Evolutionary conservation across 2,888 invertebrate genomes (phyloP).

Genomic region (Andricus curvator): DNA sequence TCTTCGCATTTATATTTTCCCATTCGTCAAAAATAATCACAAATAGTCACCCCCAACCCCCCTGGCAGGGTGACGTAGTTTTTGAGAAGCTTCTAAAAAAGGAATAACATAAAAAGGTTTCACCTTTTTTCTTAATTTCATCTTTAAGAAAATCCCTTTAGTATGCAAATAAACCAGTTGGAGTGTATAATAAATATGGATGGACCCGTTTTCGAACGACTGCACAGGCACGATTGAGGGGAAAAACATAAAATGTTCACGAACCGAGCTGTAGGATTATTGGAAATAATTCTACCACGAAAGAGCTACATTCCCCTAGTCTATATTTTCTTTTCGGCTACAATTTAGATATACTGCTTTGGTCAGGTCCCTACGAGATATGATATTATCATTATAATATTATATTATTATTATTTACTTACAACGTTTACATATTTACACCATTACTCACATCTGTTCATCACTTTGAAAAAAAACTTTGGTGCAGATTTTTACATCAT

Average conservation of each 20-base stretch:
- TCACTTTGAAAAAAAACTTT: background rate
- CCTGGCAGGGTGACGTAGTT: no score
- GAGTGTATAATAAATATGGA: slow-evolving; percentile 46
- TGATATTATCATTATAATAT: background rate
- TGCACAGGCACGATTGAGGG: slow-evolving; percentile 58
- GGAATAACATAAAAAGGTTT: background rate
- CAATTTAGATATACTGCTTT: slow-evolving; percentile 48
- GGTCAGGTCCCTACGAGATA: slow-evolving; percentile 58
- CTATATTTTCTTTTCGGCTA: slow-evolving; percentile 2
- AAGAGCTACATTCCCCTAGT: slow-evolving; percentile 3
- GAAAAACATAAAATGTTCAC: slow-evolving; percentile 26
- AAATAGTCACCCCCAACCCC: no score
- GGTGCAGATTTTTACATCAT: background rate
- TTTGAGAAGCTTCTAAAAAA: background rate
- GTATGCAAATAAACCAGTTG: slow-evolving; percentile 17
- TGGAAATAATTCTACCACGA: background rate
- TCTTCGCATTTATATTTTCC: no score
- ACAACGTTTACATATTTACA: slow-evolving; percentile 42
- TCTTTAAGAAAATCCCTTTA: background rate
- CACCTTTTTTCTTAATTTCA: background rate
- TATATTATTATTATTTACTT: slow-evolving; percentile 25
- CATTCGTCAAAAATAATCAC: no score
- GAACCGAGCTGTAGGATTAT: slow-evolving; percentile 2
- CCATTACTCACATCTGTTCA: background rate
- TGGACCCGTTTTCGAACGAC: slow-evolving; percentile 70